phyloP scores from a whole-genome alignment of 2,113 vertebrate genomes.

The Verasper variegatus region DNA sequence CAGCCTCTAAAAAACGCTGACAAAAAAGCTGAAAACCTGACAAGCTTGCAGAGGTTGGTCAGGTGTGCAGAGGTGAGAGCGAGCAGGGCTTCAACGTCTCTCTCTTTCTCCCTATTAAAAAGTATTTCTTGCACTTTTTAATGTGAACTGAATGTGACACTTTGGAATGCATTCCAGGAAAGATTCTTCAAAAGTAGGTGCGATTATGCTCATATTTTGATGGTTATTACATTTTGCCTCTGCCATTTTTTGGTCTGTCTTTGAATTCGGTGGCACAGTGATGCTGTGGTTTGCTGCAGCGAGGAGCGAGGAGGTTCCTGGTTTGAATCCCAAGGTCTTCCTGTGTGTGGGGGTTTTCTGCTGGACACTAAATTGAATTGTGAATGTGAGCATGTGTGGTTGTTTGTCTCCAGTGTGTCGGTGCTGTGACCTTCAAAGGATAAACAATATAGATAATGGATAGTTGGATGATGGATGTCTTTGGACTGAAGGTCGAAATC shows the following conservation, averaged over 20 bases:
- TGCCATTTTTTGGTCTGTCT: neutral
- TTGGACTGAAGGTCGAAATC: no score
- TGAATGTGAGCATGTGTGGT: no score
- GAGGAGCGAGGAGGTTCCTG: neutral
- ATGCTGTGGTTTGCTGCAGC: no score
- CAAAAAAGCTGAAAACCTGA: neutral
- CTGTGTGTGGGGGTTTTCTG: no score
- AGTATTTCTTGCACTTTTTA: neutral
- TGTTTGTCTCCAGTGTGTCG: no score
- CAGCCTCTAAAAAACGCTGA: neutral
- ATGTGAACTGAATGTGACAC: neutral
- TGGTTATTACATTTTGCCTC: no score
- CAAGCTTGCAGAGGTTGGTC: neutral
- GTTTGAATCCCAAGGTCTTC: neutral
- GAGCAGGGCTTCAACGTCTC: neutral
- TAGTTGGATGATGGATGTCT: neutral
- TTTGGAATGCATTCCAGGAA: no score
- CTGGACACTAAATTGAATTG: no score
- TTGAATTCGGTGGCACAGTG: neutral
- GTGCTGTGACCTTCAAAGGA: neutral
- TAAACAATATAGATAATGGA: neutral
- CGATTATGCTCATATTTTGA: no score
- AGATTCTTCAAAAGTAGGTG: no score
- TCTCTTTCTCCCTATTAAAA: neutral
- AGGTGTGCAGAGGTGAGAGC: neutral